A percentile compares a stretch with the other conserved stretches of the same genome.
These are phyloP conservation scores for Dendrolimus punctatus DNA, from an alignment of 1,140 invertebrate species.

Conservation along the genomic window DNA sequence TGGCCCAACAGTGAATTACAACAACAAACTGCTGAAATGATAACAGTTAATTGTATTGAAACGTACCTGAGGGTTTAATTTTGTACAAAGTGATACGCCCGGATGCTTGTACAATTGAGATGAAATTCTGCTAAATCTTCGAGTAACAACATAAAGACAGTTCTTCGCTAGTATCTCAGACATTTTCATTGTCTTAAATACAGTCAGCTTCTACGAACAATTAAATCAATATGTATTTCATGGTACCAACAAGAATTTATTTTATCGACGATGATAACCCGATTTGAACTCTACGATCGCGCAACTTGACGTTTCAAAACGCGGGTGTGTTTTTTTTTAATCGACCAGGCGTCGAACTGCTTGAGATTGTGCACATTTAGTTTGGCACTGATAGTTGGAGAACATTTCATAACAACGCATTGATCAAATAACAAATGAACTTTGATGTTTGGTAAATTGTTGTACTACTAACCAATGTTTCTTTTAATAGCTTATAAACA, in stretches of 20 bases:
- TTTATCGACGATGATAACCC: conserved; percentile 59
- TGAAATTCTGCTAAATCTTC: conserved; percentile 21
- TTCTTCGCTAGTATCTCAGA: conserved; percentile 26
- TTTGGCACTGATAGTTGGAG: no score
- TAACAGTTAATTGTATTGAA: neutral
- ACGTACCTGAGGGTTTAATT: conserved; percentile 40
- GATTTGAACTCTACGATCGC: conserved; percentile 51
- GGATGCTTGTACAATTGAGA: conserved; percentile 14
- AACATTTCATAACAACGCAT: no score
- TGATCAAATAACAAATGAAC: no score
- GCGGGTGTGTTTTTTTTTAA: neutral
- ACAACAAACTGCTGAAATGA: no score
- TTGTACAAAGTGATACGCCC: conserved; percentile 20
- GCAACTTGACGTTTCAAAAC: conserved; percentile 24
- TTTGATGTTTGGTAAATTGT: no score
- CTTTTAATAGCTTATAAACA: no score
- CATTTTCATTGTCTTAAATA: conserved; percentile 30
- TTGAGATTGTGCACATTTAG: no score
- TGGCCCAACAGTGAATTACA: no score
- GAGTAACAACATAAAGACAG: conserved; percentile 25
- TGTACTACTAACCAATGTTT: no score
- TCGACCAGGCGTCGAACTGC: no score
- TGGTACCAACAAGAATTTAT: conserved; percentile 20
- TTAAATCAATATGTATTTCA: conserved; percentile 23
- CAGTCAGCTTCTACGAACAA: conserved; percentile 8